Evolutionary conservation across 53 echinoderm and acorn worm genomes (phyloP).

Genomic region (Temnopleurus reevesii): DNA sequence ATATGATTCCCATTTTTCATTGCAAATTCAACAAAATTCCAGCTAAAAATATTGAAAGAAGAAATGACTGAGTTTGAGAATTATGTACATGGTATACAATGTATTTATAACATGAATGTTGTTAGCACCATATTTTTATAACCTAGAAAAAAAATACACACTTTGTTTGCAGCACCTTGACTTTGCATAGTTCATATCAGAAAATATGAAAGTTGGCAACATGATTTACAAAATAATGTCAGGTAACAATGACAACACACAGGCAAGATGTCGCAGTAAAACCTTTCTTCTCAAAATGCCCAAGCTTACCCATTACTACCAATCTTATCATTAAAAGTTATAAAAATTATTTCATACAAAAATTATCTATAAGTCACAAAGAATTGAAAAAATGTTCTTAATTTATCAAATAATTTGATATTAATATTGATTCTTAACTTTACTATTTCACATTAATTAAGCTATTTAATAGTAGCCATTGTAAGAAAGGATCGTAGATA

Average conservation of each 20-base stretch:
- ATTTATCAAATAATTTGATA: too few relatives aligned
- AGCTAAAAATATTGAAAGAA: too few relatives aligned
- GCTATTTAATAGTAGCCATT: too few relatives aligned
- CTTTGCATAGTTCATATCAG: conserved; percentile 1
- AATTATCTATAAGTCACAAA: too few relatives aligned
- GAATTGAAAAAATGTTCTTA: too few relatives aligned
- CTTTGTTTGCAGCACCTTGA: conserved; percentile 24
- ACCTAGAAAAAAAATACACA: conserved; percentile 16
- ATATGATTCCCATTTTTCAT: neutral
- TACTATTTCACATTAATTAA: too few relatives aligned
- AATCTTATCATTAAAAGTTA: neutral
- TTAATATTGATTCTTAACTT: too few relatives aligned
- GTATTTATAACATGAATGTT: conserved; percentile 3
- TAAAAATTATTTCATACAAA: too few relatives aligned
- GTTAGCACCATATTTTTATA: conserved; percentile 31
- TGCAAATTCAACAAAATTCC: neutral
- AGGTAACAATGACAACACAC: neutral
- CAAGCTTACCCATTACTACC: neutral
- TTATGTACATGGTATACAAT: neutral
- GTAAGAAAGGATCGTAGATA: neutral
- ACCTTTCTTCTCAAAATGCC: neutral
- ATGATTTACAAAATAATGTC: neutral
- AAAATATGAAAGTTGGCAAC: neutral
- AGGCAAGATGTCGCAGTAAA: neutral
- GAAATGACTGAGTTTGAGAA: neutral